Conservation (phyloP, 2,888 invertebrate genomes). For the Tolmerus cingulatus region DNA sequence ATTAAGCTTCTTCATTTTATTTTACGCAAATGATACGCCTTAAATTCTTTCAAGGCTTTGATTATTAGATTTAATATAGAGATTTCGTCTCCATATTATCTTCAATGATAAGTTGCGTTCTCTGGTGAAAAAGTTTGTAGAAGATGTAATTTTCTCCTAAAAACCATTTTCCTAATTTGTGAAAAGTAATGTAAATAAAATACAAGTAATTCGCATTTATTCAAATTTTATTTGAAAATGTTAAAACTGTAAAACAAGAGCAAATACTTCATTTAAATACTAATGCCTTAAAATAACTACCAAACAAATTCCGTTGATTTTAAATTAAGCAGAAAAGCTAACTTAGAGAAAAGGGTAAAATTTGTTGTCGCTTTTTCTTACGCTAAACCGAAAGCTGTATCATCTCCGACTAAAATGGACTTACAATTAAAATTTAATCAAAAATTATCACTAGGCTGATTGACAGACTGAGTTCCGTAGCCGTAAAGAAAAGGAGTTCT, state of each 20-base stretch:
- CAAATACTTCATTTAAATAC: not conserved
- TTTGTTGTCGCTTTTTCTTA: not conserved
- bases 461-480: not conserved
- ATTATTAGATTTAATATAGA: not conserved
- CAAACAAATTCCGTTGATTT: not conserved
- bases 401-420: not conserved
- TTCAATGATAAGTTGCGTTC: too few species aligned
- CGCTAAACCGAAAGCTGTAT: not conserved
- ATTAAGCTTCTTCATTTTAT: not conserved
- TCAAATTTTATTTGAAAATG: slow-evolving; percentile 25
- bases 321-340: not conserved
- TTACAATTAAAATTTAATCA: slow-evolving; percentile 1
- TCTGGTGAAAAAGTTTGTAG: too few species aligned
- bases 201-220: not conserved
- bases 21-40: not conserved
- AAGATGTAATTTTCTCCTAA: too few species aligned
- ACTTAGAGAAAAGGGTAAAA: not conserved
- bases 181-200: not conserved
- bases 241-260: slow-evolving; percentile 25
- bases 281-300: not conserved
- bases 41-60: not conserved
- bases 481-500: not conserved
- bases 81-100: too few species aligned
- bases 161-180: too few species aligned
- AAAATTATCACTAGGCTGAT: not conserved